These are phyloP conservation scores for Cheilosia vernalis DNA, from an alignment of 2,888 invertebrate genomes.

Conservation along the genomic window DNA sequence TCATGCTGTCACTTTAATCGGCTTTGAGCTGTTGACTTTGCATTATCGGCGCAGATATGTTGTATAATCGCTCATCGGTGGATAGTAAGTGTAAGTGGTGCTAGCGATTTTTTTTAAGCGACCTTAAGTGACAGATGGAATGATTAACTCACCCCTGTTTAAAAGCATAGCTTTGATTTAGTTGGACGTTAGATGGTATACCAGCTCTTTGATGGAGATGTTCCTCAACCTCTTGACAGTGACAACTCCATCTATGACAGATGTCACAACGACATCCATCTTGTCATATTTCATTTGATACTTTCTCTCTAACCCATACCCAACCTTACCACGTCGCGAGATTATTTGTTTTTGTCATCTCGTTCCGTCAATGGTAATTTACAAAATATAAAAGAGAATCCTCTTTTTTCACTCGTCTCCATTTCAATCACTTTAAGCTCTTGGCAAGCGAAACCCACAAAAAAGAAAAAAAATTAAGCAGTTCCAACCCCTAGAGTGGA, in stretches of 20 bases:
- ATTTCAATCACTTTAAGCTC: conserved; percentile 41
- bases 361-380: conserved; percentile 34
- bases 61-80: not conserved
- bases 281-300: too few relatives aligned
- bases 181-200: too few relatives aligned
- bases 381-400: not conserved
- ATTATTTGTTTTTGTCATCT: not conserved
- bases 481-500: conserved; percentile 10
- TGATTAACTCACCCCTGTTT: too few relatives aligned
- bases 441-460: not conserved
- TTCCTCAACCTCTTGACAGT: too few relatives aligned
- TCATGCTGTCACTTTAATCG: conserved; percentile 24
- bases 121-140: too few relatives aligned
- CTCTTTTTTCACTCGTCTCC: conserved; percentile 15
- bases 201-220: too few relatives aligned
- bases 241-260: too few relatives aligned
- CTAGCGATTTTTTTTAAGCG: too few relatives aligned
- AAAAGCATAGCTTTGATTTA: too few relatives aligned
- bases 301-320: not conserved
- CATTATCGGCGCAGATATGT: not conserved
- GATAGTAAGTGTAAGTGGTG: too few relatives aligned
- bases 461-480: not conserved
- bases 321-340: not conserved
- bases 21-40: conserved; percentile 19
- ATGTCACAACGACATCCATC: too few relatives aligned